These are phyloP conservation scores for Cantharis rustica DNA, from an alignment of 2,888 invertebrate genomes.

Conservation along the genomic window DNA sequence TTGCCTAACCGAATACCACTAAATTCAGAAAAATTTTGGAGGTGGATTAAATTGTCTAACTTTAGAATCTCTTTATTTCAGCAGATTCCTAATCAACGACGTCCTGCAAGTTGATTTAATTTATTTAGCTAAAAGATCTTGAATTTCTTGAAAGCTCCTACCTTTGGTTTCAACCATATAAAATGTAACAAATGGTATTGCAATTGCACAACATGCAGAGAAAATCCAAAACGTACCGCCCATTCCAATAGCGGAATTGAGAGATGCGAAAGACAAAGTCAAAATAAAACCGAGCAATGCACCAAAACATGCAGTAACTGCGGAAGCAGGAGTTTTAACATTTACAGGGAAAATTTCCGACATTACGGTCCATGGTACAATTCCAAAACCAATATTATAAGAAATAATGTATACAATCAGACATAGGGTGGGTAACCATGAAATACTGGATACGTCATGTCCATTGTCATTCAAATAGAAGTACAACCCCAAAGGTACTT, in stretches of 20 bases:
- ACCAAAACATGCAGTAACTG: constrained; percentile 76
- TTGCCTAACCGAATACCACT: no score
- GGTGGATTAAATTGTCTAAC: no score
- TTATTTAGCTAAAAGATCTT: no score
- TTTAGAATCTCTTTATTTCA: no score
- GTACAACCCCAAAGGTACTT: constrained; percentile 59
- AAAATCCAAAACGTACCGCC: not conserved
- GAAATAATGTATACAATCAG: not conserved
- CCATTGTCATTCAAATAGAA: constrained; percentile 63
- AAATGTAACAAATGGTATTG: no score
- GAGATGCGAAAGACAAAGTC: constrained; percentile 70
- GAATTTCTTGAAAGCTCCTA: no score
- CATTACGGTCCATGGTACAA: constrained; percentile 82
- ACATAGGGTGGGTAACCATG: constrained; percentile 57
- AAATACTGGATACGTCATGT: constrained; percentile 57
- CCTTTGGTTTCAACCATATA: no score
- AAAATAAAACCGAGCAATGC: constrained; percentile 61
- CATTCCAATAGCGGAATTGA: not conserved
- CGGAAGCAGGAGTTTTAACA: constrained; percentile 76
- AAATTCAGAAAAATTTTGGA: no score
- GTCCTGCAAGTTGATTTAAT: no score
- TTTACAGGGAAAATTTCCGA: constrained; percentile 81
- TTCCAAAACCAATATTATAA: constrained; percentile 75
- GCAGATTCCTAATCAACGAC: no score
- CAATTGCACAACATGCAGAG: no score